A percentile compares a stretch with the other conserved stretches of the same genome.
Conservation (phyloP, 2,888 invertebrate species). For the Eremobia ochroleuca region DNA sequence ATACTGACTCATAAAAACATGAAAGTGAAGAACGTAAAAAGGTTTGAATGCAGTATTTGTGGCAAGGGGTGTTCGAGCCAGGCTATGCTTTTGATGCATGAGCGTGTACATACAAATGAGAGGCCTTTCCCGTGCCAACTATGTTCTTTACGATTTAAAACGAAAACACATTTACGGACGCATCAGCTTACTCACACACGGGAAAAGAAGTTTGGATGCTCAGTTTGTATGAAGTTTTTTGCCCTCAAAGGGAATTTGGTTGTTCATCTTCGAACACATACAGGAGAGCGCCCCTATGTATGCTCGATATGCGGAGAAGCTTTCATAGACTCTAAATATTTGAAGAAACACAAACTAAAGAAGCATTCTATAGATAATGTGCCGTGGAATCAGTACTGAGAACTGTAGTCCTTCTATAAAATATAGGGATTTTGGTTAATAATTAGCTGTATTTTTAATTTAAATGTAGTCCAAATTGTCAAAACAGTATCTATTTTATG, state of each 20-base stretch:
- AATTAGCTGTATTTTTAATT: constrained; percentile 1
- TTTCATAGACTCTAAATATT: constrained; percentile 90
- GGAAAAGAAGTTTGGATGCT: constrained; percentile 89
- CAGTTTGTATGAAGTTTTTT: constrained; percentile 90
- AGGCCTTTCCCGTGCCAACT: constrained; percentile 87
- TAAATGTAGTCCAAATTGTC: constrained; percentile 38
- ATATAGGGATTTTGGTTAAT: constrained; percentile 21
- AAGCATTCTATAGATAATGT: constrained; percentile 86
- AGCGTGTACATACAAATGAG: constrained; percentile 89
- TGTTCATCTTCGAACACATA: constrained; percentile 89
- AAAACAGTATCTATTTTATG: background rate
- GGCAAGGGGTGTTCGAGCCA: constrained; percentile 87
- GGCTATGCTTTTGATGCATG: constrained; percentile 89
- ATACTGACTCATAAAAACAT: constrained; percentile 77
- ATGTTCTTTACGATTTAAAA: constrained; percentile 87
- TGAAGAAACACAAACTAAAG: constrained; percentile 89
- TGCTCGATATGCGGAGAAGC: constrained; percentile 87
- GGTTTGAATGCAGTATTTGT: constrained; percentile 86
- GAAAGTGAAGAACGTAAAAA: constrained; percentile 77
- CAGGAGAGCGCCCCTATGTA: constrained; percentile 88
- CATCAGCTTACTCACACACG: constrained; percentile 89
- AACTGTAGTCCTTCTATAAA: constrained; percentile 17
- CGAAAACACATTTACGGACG: constrained; percentile 88
- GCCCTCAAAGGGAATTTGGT: constrained; percentile 89
- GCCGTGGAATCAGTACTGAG: constrained; percentile 85